These are phyloP conservation scores for Eulacestoma nigropectus DNA, from an alignment of 2,113 vertebrate species.

Conservation along the genomic window DNA sequence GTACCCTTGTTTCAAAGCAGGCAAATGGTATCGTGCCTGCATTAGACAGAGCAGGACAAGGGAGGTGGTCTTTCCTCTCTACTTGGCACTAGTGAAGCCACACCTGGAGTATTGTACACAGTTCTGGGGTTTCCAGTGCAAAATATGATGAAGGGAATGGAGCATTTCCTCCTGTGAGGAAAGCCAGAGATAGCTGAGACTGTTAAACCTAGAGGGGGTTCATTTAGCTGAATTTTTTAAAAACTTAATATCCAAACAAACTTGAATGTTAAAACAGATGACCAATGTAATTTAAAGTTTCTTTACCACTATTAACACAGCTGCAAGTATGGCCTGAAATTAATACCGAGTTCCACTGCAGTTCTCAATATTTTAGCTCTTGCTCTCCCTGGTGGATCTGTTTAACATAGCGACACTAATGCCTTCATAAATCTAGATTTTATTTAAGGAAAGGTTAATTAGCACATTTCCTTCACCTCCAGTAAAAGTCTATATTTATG, in stretches of 20 bases:
- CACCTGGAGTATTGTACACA: background rate
- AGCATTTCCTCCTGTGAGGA: background rate
- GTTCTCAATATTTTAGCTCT: background rate
- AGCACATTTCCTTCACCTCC: background rate
- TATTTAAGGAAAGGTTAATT: constrained; percentile 22
- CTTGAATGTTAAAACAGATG: background rate
- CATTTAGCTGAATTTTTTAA: background rate
- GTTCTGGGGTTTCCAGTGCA: background rate
- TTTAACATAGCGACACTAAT: background rate
- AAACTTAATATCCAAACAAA: background rate
- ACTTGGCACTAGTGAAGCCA: rapidly evolving
- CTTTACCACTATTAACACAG: background rate
- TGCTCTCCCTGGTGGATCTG: constrained; percentile 1
- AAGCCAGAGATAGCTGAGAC: background rate
- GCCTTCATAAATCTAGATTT: constrained; percentile 19
- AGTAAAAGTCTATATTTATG: background rate
- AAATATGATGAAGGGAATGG: background rate
- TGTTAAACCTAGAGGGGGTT: background rate
- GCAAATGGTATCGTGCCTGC: background rate
- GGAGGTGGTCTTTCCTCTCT: background rate
- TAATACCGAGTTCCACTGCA: background rate
- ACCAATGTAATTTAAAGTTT: background rate
- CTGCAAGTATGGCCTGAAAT: background rate
- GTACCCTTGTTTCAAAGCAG: background rate
- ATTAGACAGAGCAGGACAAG: background rate